Evolutionary conservation across 2,888 invertebrate genomes (phyloP).

Genomic region (Kryphioiulus occultus): DNA sequence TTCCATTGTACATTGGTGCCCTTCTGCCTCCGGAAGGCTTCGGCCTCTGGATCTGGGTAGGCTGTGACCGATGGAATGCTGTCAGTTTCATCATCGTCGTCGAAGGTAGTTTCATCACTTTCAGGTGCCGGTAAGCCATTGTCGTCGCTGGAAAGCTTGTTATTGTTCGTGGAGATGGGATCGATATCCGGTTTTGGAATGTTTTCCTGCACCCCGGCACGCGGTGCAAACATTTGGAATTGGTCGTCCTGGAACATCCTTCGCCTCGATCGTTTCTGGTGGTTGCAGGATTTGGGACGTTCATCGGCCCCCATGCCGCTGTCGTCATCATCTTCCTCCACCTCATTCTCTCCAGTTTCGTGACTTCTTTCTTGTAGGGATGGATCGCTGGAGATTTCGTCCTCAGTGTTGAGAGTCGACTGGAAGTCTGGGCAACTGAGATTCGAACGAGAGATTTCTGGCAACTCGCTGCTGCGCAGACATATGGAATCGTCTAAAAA

Average conservation of each 20-base stretch:
- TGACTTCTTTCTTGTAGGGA: neutral
- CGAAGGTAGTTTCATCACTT: conserved; percentile 49
- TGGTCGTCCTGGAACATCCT: neutral
- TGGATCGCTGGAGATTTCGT: neutral
- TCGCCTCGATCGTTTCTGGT: neutral
- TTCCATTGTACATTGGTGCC: conserved; percentile 57
- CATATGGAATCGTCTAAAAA: conserved; percentile 46
- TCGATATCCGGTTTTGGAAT: neutral
- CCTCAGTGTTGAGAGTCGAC: neutral
- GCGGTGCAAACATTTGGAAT: neutral
- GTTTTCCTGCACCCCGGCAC: neutral
- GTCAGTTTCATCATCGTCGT: conserved; percentile 53
- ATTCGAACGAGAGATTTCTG: conserved; percentile 36
- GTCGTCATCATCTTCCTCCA: conserved; percentile 47
- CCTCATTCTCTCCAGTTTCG: neutral
- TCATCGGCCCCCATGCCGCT: conserved; percentile 48
- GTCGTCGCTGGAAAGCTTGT: neutral
- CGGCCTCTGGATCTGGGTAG: conserved; percentile 54
- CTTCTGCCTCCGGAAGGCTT: conserved; percentile 54
- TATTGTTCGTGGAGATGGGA: neutral
- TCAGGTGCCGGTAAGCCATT: conserved; percentile 35
- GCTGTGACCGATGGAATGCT: conserved; percentile 56
- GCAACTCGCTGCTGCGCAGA: neutral
- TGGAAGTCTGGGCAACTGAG: conserved; percentile 45
- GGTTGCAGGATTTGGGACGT: neutral